A percentile compares a stretch with the other conserved stretches of the same genome.
Evolutionary conservation across 2,797 vertebrate genomes (phyloP).

Genomic region (Hozukius guyotensis): DNA sequence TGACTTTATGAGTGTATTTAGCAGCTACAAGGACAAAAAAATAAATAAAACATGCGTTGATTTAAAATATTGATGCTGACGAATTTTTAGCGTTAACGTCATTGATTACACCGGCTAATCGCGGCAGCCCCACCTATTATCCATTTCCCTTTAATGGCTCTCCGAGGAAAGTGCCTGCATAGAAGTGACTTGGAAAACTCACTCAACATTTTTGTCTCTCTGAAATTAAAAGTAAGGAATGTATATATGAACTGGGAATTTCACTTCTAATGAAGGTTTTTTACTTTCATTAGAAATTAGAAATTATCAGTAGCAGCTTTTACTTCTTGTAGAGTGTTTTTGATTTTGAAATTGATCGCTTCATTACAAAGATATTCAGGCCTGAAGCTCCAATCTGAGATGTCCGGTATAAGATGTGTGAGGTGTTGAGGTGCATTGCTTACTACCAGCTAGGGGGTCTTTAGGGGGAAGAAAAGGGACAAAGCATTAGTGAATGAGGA

Average conservation of each 20-base stretch:
- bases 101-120: too few relatives aligned
- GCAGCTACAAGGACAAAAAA: too few relatives aligned
- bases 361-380: conserved; percentile 1
- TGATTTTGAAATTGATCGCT: not conserved
- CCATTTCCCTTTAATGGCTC: conserved; percentile 1
- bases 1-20: too few relatives aligned
- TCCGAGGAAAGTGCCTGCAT: not conserved
- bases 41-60: too few relatives aligned
- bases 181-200: not conserved
- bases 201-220: conserved; percentile 1
- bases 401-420: not conserved
- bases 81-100: too few relatives aligned
- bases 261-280: too few relatives aligned
- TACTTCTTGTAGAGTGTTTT: not conserved
- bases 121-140: not conserved
- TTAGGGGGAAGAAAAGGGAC: not conserved
- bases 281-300: not conserved
- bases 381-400: not conserved
- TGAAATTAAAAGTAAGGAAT: not conserved
- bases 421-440: not conserved
- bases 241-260: not conserved
- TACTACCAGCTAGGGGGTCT: not conserved
- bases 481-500: conserved; percentile 16
- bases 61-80: too few relatives aligned
- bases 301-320: not conserved